phyloP scores from a whole-genome alignment of 2,888 invertebrate genomes.

The Idaea dimidiata region DNA sequence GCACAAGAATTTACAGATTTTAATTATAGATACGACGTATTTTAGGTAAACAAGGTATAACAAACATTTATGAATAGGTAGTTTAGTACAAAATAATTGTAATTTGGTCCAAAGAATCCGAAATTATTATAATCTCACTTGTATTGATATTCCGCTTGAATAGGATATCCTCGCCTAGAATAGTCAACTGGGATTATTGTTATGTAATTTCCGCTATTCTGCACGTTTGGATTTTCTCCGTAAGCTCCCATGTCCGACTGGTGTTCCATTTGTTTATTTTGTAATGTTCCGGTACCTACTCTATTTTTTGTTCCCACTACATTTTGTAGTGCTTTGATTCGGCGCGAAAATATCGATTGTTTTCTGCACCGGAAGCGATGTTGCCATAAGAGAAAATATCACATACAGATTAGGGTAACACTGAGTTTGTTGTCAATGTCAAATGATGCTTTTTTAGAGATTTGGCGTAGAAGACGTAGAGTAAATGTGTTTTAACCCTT shows the following conservation, averaged over 20 bases:
- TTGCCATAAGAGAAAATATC: neutral
- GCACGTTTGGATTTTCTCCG: slow-evolving; percentile 71
- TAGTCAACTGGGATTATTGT: slow-evolving; percentile 83
- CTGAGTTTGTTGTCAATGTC: no score
- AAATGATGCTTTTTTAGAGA: no score
- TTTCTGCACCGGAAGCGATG: slow-evolving; percentile 48
- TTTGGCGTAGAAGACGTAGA: no score
- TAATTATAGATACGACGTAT: no score
- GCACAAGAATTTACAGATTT: no score
- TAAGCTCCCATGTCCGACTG: slow-evolving; percentile 74
- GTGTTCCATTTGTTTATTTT: slow-evolving; percentile 60
- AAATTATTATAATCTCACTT: slow-evolving; percentile 56
- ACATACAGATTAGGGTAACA: no score
- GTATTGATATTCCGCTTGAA: slow-evolving; percentile 81
- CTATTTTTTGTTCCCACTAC: slow-evolving; percentile 21
- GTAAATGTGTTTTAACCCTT: no score
- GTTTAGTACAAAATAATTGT: neutral
- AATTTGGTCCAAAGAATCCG: neutral
- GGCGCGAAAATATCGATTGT: slow-evolving; percentile 58
- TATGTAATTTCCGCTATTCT: slow-evolving; percentile 78
- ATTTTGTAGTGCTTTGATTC: slow-evolving; percentile 25
- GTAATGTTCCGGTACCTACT: slow-evolving; percentile 4
- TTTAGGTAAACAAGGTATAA: no score
- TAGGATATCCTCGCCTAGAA: slow-evolving; percentile 77
- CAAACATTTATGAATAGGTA: no score